These are phyloP conservation scores for Epinotia bilunana DNA, from an alignment of 2,888 invertebrate genomes.

Conservation along the genomic window DNA sequence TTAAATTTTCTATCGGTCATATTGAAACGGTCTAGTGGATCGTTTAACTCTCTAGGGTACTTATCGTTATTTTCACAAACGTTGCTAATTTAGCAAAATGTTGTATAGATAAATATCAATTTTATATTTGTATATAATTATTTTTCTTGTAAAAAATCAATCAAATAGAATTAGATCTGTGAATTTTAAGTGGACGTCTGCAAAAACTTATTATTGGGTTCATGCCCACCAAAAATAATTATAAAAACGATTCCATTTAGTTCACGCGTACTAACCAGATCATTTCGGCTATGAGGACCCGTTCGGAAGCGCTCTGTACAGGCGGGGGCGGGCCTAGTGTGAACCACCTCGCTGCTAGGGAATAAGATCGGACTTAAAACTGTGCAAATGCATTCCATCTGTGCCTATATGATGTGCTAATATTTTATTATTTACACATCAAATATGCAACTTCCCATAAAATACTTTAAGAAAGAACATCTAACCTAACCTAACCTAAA, in stretches of 20 bases:
- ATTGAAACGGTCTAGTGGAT: constrained; percentile 57
- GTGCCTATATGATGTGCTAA: not conserved
- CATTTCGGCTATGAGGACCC: constrained; percentile 45
- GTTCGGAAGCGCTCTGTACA: constrained; percentile 18
- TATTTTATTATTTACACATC: not conserved
- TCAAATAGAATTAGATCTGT: constrained; percentile 77
- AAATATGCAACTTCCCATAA: not conserved
- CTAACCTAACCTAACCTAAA: too few relatives aligned
- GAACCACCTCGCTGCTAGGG: not conserved
- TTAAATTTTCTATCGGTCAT: constrained; percentile 59
- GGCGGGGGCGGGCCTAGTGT: not conserved
- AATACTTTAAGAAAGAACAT: not conserved
- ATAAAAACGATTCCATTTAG: constrained; percentile 56
- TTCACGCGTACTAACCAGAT: constrained; percentile 48
- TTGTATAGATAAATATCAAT: constrained; percentile 79
- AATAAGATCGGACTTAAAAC: not conserved
- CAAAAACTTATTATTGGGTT: constrained; percentile 52
- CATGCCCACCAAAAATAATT: constrained; percentile 65
- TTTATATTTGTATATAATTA: constrained; percentile 81
- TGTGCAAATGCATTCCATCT: not conserved
- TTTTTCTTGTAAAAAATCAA: constrained; percentile 78
- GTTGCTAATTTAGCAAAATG: constrained; percentile 65
- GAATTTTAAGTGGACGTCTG: constrained; percentile 57
- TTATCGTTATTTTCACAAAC: constrained; percentile 74
- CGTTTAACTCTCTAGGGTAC: constrained; percentile 70